Evolutionary conservation across 1,140 invertebrate species (phyloP).

Genomic region (Psilanteris sp.): DNA sequence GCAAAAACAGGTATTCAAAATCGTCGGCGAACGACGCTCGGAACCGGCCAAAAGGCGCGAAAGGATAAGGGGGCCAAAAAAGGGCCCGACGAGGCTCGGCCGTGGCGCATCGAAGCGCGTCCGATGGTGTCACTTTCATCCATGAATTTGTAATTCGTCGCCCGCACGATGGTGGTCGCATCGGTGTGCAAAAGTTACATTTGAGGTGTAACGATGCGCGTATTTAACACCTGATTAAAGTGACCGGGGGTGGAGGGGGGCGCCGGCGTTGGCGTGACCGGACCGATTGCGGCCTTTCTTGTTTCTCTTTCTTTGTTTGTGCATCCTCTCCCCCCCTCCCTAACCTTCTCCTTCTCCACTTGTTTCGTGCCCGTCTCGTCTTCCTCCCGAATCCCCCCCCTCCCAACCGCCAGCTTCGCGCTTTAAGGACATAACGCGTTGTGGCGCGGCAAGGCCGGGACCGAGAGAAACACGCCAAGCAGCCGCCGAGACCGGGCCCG

Average conservation of each 20-base stretch:
- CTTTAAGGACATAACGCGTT: constrained; percentile 72
- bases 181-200: constrained; percentile 24
- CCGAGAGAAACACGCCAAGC: constrained; percentile 37
- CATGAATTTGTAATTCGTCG: constrained; percentile 45
- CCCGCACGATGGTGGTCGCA: constrained; percentile 22
- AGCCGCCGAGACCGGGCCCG: constrained; percentile 62
- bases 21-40: no score
- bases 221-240: constrained; percentile 79
- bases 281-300: constrained; percentile 67
- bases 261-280: constrained; percentile 70
- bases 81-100: constrained; percentile 12
- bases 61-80: constrained; percentile 10
- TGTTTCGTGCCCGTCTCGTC: no score
- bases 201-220: constrained; percentile 67
- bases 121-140: constrained; percentile 43
- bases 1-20: no score
- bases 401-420: constrained; percentile 56
- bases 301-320: constrained; percentile 49
- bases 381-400: no score
- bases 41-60: no score
- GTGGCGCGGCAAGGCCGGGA: constrained; percentile 42
- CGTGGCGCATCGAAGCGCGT: constrained; percentile 30
- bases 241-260: no score
- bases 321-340: constrained; percentile 47
- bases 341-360: constrained; percentile 53